phyloP scores from a whole-genome alignment of 2,113 vertebrate genomes.

The Xenus cinereus region DNA sequence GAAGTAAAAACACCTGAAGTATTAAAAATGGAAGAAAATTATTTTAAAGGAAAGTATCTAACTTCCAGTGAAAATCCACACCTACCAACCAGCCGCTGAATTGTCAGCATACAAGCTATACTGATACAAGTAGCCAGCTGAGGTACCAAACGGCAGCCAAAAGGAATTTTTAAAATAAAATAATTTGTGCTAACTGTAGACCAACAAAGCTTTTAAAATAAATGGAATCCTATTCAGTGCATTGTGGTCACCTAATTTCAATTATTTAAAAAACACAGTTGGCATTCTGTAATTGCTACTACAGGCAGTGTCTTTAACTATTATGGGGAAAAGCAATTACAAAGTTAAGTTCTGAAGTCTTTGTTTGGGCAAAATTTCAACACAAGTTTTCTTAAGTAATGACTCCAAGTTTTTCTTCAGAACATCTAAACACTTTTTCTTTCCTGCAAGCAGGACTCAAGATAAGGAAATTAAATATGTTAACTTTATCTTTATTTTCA shows the following conservation, averaged over 20 bases:
- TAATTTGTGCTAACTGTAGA: not conserved
- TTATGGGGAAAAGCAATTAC: not conserved
- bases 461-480: constrained; percentile 32
- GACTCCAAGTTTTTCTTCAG: constrained; percentile 15
- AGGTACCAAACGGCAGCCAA: not conserved
- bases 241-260: constrained; percentile 21
- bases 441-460: not conserved
- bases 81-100: not conserved
- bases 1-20: not conserved
- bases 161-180: not conserved
- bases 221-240: not conserved
- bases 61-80: not conserved
- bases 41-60: not conserved
- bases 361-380: constrained; percentile 46
- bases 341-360: not conserved
- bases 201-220: constrained; percentile 48
- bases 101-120: not conserved
- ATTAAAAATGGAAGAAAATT: not conserved
- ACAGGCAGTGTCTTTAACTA: not conserved
- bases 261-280: constrained; percentile 24
- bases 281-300: constrained; percentile 18
- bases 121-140: not conserved
- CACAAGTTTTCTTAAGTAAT: constrained; percentile 34
- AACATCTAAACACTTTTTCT: constrained; percentile 33
- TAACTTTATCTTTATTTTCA: constrained; percentile 50